phyloP scores from a whole-genome alignment of 2,113 vertebrate genomes.

The Crotalus viridis region DNA sequence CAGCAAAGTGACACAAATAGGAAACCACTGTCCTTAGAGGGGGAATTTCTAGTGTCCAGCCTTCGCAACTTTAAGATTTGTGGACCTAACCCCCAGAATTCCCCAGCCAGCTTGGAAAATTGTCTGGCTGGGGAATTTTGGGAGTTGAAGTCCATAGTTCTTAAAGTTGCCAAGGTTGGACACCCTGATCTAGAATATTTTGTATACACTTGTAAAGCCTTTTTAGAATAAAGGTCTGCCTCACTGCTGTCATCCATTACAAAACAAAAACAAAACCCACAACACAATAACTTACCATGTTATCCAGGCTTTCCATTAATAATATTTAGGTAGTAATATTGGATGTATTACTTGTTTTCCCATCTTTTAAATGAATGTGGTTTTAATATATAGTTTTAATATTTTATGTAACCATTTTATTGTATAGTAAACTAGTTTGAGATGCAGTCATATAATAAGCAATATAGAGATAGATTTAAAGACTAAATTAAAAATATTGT shows the following conservation, averaged over 20 bases:
- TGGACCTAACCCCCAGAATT: background rate
- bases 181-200: background rate
- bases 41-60: background rate
- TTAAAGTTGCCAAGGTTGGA: background rate
- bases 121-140: background rate
- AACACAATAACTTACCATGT: background rate
- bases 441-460: background rate
- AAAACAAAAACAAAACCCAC: background rate
- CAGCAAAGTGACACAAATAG: background rate
- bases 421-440: background rate
- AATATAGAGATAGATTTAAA: background rate
- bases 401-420: background rate
- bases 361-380: background rate
- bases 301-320: background rate
- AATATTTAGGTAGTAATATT: background rate
- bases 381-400: background rate
- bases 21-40: background rate
- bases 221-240: background rate
- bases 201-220: background rate
- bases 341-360: background rate
- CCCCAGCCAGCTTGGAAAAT: background rate
- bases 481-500: background rate
- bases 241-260: background rate
- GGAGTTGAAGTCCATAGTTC: background rate
- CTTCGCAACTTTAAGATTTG: background rate